phyloP scores from a whole-genome alignment of 2,888 invertebrate species.

The Ichneumoninae sp. region DNA sequence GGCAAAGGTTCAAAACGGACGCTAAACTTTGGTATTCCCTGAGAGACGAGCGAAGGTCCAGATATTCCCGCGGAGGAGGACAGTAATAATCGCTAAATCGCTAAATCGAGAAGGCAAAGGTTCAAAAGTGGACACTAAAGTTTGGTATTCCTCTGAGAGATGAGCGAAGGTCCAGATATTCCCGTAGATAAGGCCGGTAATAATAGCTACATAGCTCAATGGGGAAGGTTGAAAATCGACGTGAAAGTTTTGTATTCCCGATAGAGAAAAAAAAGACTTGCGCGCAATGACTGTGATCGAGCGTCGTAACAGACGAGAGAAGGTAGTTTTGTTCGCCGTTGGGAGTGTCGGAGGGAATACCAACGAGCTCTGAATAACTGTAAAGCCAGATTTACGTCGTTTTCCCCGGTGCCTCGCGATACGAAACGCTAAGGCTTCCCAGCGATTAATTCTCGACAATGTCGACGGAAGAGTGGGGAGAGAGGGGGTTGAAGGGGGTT shows the following conservation, averaged over 20 bases:
- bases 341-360: conserved; percentile 45
- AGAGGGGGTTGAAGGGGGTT: background rate
- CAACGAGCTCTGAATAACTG: conserved; percentile 59
- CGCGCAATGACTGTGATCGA: conserved; percentile 13
- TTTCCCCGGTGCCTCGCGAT: conserved; percentile 14
- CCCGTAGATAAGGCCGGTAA: too few species aligned
- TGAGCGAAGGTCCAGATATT: too few species aligned
- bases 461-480: background rate
- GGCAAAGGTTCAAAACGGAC: too few species aligned
- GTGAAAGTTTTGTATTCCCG: background rate
- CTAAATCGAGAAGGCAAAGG: background rate
- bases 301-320: conserved; percentile 26
- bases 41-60: conserved; percentile 8
- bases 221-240: background rate
- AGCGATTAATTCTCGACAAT: conserved; percentile 13
- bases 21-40: background rate
- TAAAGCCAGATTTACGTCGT: conserved; percentile 53
- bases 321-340: conserved; percentile 10
- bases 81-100: too few species aligned
- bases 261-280: background rate
- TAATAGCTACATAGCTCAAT: background rate
- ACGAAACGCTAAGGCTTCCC: background rate
- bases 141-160: background rate
- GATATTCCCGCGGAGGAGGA: too few species aligned
- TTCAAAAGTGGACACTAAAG: background rate